A percentile compares a stretch with the other conserved stretches of the same genome.
These are phyloP conservation scores for Ursus arctos DNA, from an alignment of 2,113 vertebrate genomes.

Conservation along the genomic window DNA sequence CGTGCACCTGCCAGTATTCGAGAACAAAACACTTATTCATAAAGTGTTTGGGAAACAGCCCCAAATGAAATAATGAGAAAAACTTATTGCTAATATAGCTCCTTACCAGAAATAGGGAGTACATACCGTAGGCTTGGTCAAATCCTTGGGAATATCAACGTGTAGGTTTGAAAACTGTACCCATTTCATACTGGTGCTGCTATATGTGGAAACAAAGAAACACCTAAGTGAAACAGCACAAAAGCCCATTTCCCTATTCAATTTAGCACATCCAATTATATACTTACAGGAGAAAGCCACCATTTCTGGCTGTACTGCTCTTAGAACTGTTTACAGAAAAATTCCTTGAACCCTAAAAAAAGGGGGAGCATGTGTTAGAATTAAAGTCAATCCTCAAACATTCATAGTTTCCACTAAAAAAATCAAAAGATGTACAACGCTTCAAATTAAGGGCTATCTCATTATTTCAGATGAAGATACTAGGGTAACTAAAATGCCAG, in stretches of 20 bases:
- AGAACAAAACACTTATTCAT: neutral
- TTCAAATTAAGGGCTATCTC: neutral
- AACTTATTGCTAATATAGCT: neutral
- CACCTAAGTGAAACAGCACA: neutral
- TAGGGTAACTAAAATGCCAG: neutral
- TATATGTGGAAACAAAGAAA: constrained; percentile 35
- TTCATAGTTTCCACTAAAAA: neutral
- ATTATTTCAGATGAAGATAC: constrained; percentile 22
- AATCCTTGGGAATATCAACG: constrained; percentile 66
- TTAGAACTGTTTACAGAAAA: constrained; percentile 74
- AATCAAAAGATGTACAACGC: neutral
- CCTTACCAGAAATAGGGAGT: neutral
- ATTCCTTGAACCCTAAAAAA: constrained; percentile 78
- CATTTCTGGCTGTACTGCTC: constrained; percentile 64
- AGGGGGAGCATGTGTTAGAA: neutral
- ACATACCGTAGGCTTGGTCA: constrained; percentile 85
- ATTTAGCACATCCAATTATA: neutral
- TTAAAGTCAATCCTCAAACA: neutral
- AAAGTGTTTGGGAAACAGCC: neutral
- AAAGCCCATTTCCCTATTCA: neutral
- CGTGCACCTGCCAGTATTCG: neutral
- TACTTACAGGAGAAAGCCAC: constrained; percentile 85
- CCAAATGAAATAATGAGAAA: neutral
- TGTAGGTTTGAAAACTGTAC: constrained; percentile 76
- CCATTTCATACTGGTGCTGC: constrained; percentile 76